Percentiles rank a stretch among this genome's conserved stretches.
Evolutionary conservation across 2,797 vertebrate species (phyloP).

Genomic region (Sebastes trivittatus): DNA sequence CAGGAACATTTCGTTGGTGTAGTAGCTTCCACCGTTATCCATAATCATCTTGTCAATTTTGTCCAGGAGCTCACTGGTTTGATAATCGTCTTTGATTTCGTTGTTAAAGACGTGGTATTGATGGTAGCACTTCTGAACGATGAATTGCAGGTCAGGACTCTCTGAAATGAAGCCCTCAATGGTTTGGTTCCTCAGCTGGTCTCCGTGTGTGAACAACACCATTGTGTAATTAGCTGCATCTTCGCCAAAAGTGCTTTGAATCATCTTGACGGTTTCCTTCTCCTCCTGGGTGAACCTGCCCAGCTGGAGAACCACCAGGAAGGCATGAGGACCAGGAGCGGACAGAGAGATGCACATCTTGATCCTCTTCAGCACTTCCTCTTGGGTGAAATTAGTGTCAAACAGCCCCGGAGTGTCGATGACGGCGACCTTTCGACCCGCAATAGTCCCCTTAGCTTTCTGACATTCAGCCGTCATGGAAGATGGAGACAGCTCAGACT

Average conservation of each 20-base stretch:
- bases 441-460: constrained; percentile 42
- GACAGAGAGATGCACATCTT: constrained; percentile 61
- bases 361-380: constrained; percentile 52
- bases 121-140: constrained; percentile 31
- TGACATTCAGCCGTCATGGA: constrained; percentile 48
- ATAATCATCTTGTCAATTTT: constrained; percentile 56
- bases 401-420: constrained; percentile 63
- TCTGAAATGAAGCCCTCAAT: constrained; percentile 54
- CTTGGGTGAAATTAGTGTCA: constrained; percentile 49
- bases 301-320: constrained; percentile 57
- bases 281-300: constrained; percentile 66
- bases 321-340: constrained; percentile 61
- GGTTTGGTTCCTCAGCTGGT: constrained; percentile 47
- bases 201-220: constrained; percentile 67
- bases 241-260: constrained; percentile 60
- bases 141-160: constrained; percentile 29
- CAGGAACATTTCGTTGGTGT: constrained; percentile 60
- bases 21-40: constrained; percentile 30
- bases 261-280: constrained; percentile 49
- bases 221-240: constrained; percentile 50
- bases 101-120: constrained; percentile 66
- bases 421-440: constrained; percentile 13
- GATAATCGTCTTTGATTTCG: constrained; percentile 51
- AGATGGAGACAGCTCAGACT: constrained; percentile 51
- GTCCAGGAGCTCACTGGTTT: constrained; percentile 46